These are phyloP conservation scores for Morelia viridis DNA, from an alignment of 2,797 vertebrate species.

Conservation along the genomic window DNA sequence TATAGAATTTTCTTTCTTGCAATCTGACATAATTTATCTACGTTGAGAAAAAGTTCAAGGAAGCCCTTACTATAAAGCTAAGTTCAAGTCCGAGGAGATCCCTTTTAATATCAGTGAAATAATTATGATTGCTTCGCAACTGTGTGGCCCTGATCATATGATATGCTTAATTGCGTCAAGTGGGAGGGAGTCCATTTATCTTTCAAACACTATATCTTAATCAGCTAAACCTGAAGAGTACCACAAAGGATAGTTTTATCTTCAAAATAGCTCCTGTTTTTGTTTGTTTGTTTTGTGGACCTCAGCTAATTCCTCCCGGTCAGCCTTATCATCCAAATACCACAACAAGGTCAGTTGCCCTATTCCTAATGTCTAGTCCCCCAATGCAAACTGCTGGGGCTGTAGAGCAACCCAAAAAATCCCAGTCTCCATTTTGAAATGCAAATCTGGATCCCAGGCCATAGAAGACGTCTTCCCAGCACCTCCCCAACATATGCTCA, in stretches of 20 bases:
- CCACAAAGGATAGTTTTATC: neutral
- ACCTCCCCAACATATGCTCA: neutral
- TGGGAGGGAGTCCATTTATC: too few species aligned
- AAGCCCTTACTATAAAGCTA: slow-evolving; percentile 53
- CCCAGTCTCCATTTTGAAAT: neutral
- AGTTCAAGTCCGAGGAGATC: slow-evolving; percentile 63
- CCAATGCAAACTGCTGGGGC: neutral
- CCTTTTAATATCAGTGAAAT: slow-evolving; percentile 61
- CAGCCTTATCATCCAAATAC: neutral
- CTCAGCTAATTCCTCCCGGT: neutral
- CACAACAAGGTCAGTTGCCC: neutral
- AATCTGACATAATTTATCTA: slow-evolving; percentile 64
- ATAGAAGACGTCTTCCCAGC: neutral
- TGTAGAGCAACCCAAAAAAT: neutral
- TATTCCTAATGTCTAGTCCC: neutral
- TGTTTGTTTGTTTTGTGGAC: neutral
- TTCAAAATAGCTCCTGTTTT: neutral
- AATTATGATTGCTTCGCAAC: slow-evolving; percentile 61
- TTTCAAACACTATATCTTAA: neutral
- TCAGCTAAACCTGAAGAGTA: neutral
- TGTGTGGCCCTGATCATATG: neutral
- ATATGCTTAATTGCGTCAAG: neutral
- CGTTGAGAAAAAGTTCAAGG: slow-evolving; percentile 61
- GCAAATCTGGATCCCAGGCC: neutral
- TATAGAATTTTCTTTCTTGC: slow-evolving; percentile 65